Conservation (phyloP, 2,113 vertebrate genomes). For the Aix galericulata region DNA sequence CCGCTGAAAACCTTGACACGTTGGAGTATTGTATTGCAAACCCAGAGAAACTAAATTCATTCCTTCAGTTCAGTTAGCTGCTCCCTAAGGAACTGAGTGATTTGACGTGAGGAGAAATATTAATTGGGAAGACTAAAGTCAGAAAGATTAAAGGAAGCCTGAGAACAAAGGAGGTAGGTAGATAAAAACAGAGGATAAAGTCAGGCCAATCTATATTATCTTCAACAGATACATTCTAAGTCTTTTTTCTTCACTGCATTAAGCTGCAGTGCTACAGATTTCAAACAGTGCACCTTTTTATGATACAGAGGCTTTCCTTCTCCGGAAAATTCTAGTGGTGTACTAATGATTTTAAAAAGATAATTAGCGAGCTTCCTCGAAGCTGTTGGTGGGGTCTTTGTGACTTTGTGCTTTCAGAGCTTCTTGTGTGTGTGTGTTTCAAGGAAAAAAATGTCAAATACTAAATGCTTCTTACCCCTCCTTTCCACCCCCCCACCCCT, state of each 20-base stretch:
- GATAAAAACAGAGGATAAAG: not conserved
- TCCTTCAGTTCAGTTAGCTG: not conserved
- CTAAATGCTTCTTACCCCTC: not conserved
- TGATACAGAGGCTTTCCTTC: not conserved
- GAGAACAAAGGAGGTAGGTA: not conserved
- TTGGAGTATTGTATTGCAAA: not conserved
- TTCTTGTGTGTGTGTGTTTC: not conserved
- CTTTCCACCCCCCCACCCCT: too few relatives aligned
- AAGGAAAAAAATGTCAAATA: not conserved
- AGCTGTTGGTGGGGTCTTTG: not conserved
- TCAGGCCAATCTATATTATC: not conserved
- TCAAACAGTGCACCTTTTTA: not conserved
- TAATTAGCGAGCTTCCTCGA: not conserved
- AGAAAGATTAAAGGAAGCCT: not conserved
- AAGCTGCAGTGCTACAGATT: not conserved
- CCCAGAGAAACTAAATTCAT: not conserved
- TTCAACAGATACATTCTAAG: not conserved
- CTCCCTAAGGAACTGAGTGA: not conserved
- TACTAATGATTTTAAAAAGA: not conserved
- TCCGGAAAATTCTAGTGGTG: not conserved
- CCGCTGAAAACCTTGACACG: not conserved
- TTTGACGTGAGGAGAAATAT: not conserved
- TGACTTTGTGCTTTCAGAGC: not conserved
- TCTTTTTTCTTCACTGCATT: not conserved
- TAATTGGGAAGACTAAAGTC: not conserved